A percentile compares a stretch with the other conserved stretches of the same genome.
Evolutionary conservation across 2,797 vertebrate genomes (phyloP).

Genomic region (Enteromius radiatus): DNA sequence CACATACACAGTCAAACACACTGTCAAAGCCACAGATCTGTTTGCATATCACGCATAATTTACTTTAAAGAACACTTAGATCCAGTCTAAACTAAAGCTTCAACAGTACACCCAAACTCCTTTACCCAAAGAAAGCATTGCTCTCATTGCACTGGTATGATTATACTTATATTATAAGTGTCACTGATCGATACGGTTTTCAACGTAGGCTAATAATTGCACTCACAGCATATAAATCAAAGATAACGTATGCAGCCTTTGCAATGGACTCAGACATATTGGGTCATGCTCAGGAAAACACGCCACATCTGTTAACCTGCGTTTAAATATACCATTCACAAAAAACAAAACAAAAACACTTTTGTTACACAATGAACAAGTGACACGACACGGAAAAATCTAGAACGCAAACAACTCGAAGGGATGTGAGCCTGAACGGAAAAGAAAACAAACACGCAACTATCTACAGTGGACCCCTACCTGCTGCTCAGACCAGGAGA

Average conservation of each 20-base stretch:
- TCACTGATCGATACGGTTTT: constrained; percentile 6
- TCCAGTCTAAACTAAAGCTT: background rate
- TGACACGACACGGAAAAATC: constrained; percentile 45
- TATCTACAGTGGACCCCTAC: constrained; percentile 42
- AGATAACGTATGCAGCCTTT: background rate
- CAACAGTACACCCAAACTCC: background rate
- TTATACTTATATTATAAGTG: background rate
- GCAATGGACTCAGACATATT: background rate
- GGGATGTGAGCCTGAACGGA: constrained; percentile 42
- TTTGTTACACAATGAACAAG: constrained; percentile 55
- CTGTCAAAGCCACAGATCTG: background rate
- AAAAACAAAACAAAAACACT: constrained; percentile 52
- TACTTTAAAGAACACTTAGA: background rate
- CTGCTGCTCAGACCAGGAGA: constrained; percentile 62
- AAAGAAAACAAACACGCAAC: constrained; percentile 58
- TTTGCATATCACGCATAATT: background rate
- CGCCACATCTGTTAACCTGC: constrained; percentile 52
- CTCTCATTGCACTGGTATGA: background rate
- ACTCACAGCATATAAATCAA: constrained; percentile 24
- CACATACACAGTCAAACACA: constrained; percentile 28
- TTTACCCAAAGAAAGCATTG: background rate
- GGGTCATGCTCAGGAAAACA: constrained; percentile 39
- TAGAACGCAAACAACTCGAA: constrained; percentile 10
- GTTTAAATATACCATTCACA: constrained; percentile 29
- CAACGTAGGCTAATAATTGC: constrained; percentile 37